phyloP scores from a whole-genome alignment of 2,797 vertebrate species.

The Carapus acus region DNA sequence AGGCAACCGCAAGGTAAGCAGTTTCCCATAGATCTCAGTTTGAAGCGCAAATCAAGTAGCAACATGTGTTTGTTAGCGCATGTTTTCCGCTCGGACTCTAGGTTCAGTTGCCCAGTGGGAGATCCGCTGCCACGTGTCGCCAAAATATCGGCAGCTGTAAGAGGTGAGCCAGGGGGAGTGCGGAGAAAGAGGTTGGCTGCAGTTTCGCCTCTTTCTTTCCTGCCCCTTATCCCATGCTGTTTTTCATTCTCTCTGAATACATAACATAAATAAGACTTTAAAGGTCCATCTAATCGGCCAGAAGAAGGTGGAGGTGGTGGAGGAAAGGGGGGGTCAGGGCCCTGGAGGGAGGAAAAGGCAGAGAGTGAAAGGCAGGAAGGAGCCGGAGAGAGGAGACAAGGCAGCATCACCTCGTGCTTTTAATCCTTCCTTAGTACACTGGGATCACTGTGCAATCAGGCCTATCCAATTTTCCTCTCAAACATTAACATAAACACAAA shows the following conservation, averaged over 20 bases:
- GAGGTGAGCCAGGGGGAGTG: conserved; percentile 23
- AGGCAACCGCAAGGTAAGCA: too few relatives aligned
- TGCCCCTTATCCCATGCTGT: not conserved
- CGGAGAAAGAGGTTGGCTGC: conserved; percentile 17
- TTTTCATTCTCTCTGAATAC: conserved; percentile 4
- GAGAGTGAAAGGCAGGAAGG: conserved; percentile 25
- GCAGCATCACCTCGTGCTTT: conserved; percentile 19
- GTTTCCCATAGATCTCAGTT: not conserved
- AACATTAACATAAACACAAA: too few relatives aligned
- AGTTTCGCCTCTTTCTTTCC: not conserved
- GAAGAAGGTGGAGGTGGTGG: conserved; percentile 15
- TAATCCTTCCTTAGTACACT: conserved; percentile 16
- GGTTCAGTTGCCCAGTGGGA: conserved; percentile 16
- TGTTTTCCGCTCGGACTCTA: conserved; percentile 7
- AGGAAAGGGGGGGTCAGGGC: too few relatives aligned
- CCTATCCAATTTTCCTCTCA: not conserved
- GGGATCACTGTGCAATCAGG: not conserved
- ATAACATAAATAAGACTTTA: conserved; percentile 25
- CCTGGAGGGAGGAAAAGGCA: conserved; percentile 17
- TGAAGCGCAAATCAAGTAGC: not conserved
- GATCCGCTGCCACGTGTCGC: conserved; percentile 26
- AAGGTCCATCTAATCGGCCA: conserved; percentile 36
- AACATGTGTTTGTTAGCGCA: not conserved
- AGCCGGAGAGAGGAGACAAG: conserved; percentile 21
- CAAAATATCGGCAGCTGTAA: conserved; percentile 11